phyloP scores from a whole-genome alignment of 2,888 invertebrate genomes.

The Dyspetes luteomarginatus region DNA sequence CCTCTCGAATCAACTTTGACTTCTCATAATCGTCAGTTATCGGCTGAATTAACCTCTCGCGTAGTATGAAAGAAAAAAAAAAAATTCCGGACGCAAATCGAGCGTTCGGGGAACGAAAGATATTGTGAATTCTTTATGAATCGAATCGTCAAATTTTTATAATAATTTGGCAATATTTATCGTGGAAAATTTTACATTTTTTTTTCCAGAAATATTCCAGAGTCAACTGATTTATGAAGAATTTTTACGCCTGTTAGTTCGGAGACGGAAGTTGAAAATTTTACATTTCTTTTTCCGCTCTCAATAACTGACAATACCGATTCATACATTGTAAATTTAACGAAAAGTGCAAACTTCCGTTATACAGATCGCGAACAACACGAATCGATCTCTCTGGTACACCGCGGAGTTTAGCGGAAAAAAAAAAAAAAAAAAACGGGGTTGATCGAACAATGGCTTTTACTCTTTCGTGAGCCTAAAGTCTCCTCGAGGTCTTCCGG shows the following conservation, averaged over 20 bases:
- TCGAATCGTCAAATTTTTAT: no score
- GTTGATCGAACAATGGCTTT: conserved; percentile 30
- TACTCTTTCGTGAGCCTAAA: conserved; percentile 23
- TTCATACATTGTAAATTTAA: conserved; percentile 1
- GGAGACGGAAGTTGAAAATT: no score
- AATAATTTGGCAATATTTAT: no score
- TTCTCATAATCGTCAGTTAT: conserved; percentile 79
- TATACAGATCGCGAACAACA: not conserved
- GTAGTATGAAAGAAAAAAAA: no score
- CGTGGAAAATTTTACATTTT: no score
- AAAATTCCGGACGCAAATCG: no score
- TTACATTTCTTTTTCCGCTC: not conserved
- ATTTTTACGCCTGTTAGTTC: no score
- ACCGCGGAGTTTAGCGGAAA: conserved; percentile 20
- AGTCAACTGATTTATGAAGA: not conserved
- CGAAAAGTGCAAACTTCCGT: conserved; percentile 42
- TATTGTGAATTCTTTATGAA: no score
- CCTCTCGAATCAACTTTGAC: conserved; percentile 70
- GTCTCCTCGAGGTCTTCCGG: conserved; percentile 36
- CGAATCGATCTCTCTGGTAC: not conserved
- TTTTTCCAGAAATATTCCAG: conserved; percentile 2
- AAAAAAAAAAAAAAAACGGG: not conserved
- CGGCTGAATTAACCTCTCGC: conserved; percentile 75
- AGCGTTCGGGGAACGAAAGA: conserved; percentile 70
- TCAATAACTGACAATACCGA: not conserved